phyloP scores from a whole-genome alignment of 2,888 invertebrate species.

The Andrena bucephala region DNA sequence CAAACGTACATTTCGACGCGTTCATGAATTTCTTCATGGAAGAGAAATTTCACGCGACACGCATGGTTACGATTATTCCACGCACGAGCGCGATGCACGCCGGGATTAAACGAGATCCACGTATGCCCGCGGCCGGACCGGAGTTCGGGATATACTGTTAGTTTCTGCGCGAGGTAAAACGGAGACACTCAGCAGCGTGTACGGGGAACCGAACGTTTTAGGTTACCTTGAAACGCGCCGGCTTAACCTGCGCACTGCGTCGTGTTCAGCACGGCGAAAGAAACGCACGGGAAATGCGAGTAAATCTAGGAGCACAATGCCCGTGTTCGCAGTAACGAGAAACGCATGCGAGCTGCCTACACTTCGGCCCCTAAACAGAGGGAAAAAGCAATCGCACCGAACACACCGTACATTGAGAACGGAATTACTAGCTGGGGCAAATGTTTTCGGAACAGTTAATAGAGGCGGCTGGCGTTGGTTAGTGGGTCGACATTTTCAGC shows the following conservation, averaged over 20 bases:
- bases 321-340: slow-evolving; percentile 31
- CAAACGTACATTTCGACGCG: slow-evolving; percentile 62
- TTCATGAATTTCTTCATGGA: slow-evolving; percentile 53
- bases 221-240: slow-evolving; percentile 84
- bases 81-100: not conserved
- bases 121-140: not conserved
- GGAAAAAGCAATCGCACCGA: slow-evolving; percentile 64
- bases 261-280: slow-evolving; percentile 47
- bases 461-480: slow-evolving; percentile 74
- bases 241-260: slow-evolving; percentile 77
- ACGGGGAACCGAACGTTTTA: slow-evolving; percentile 75
- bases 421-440: slow-evolving; percentile 82
- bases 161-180: slow-evolving; percentile 11
- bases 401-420: slow-evolving; percentile 76
- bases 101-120: not conserved
- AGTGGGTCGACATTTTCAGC: slow-evolving; percentile 80
- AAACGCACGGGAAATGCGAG: slow-evolving; percentile 41
- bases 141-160: not conserved
- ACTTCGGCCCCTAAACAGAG: slow-evolving; percentile 52
- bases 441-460: slow-evolving; percentile 82
- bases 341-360: slow-evolving; percentile 36
- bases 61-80: slow-evolving; percentile 20
- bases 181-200: slow-evolving; percentile 61
- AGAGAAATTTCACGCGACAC: slow-evolving; percentile 44
- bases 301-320: slow-evolving; percentile 44